phyloP scores from a whole-genome alignment of 2,888 invertebrate species.

The Eurois occulta region DNA sequence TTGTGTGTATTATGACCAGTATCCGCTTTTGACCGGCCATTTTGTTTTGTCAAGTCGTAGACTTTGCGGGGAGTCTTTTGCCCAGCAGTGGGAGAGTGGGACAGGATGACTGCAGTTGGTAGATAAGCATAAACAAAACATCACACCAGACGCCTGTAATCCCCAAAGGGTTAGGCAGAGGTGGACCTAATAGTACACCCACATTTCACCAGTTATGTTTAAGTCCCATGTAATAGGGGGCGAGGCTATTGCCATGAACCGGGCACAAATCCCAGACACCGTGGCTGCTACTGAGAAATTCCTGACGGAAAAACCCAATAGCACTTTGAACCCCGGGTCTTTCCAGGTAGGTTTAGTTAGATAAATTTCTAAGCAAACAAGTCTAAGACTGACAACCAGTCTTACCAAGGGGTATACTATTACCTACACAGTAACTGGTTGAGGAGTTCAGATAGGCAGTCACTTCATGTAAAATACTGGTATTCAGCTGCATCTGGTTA shows the following conservation, averaged over 20 bases:
- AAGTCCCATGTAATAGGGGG: neutral
- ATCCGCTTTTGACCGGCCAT: neutral
- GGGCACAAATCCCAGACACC: neutral
- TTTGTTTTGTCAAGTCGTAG: neutral
- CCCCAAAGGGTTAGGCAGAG: neutral
- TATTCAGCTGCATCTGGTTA: neutral
- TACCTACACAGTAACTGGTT: neutral
- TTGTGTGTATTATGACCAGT: conserved; percentile 18
- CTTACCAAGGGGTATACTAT: neutral
- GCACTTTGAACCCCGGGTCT: neutral
- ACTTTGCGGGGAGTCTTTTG: neutral
- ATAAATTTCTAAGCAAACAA: no score
- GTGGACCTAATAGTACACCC: neutral
- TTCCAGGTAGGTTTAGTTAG: neutral
- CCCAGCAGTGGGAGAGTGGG: neutral
- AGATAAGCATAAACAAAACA: neutral
- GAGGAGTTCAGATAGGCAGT: neutral
- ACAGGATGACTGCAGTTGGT: neutral
- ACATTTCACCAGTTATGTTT: neutral
- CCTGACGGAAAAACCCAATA: neutral
- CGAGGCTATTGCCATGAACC: neutral
- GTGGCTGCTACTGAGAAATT: neutral
- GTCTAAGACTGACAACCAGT: neutral
- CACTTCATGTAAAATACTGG: neutral
- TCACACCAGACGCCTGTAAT: neutral